A percentile compares a stretch with the other conserved stretches of the same genome.
Evolutionary conservation across 1,140 invertebrate genomes (phyloP).

Genomic region (Tetranychus urticae): DNA sequence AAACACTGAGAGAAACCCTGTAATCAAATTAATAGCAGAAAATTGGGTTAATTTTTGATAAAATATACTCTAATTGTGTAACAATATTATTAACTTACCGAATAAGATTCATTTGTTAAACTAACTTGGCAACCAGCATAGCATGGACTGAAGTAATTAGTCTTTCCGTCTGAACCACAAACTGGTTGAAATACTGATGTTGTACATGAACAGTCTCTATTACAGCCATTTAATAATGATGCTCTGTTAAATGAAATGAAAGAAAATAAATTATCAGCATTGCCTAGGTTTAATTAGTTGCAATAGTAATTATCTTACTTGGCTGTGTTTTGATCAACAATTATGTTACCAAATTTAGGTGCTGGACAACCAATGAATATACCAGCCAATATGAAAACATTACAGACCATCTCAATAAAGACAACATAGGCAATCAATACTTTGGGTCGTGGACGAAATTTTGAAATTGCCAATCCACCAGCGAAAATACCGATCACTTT

Average conservation of each 20-base stretch:
- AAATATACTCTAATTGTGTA: neutral
- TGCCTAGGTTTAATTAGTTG: no score
- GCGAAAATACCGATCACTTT: constrained; percentile 40
- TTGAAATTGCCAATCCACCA: constrained; percentile 34
- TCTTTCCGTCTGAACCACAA: constrained; percentile 41
- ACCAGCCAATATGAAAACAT: constrained; percentile 35
- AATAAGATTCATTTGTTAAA: no score
- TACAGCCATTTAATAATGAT: constrained; percentile 13
- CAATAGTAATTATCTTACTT: no score
- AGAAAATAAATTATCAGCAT: no score
- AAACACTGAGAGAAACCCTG: neutral
- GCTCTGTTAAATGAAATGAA: neutral
- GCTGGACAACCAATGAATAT: constrained; percentile 38
- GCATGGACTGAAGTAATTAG: constrained; percentile 57
- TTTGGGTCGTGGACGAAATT: constrained; percentile 8
- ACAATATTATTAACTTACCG: no score
- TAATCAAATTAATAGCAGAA: neutral
- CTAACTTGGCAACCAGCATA: constrained; percentile 44
- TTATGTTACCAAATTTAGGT: constrained; percentile 1
- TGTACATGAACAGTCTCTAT: constrained; percentile 14
- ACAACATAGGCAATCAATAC: constrained; percentile 7
- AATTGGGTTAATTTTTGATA: neutral
- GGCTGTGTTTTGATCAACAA: no score
- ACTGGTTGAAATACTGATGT: constrained; percentile 30
- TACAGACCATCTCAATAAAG: constrained; percentile 31